A percentile compares a stretch with the other conserved stretches of the same genome.
Conservation (phyloP, 2,797 vertebrate genomes). For the Australoheros facetus region DNA sequence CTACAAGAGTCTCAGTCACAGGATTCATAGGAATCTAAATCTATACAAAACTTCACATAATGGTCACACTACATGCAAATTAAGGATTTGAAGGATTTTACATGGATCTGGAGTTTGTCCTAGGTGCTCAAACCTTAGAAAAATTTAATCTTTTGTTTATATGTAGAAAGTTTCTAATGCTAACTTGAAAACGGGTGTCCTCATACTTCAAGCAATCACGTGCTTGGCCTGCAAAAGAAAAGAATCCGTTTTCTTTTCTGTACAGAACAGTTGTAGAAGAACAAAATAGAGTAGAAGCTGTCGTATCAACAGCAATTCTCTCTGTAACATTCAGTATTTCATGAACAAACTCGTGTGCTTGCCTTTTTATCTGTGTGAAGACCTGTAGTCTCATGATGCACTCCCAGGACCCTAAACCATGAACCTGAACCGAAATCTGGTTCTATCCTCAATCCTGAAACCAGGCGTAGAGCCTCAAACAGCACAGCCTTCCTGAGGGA, state of each 20-base stretch:
- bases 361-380: background rate
- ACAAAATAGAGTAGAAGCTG: background rate
- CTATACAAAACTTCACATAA: background rate
- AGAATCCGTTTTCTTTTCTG: background rate
- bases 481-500: no score
- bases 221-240: background rate
- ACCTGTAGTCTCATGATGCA: background rate
- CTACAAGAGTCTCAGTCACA: background rate
- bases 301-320: background rate
- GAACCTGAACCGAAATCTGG: background rate
- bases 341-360: accelerated
- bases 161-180: background rate
- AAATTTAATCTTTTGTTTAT: background rate
- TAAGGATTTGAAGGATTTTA: background rate
- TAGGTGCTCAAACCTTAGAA: no score
- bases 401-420: background rate
- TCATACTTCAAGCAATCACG: background rate
- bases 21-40: background rate
- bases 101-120: background rate
- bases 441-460: background rate
- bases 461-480: background rate
- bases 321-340: background rate
- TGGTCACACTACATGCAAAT: no score
- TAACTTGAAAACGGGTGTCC: background rate
- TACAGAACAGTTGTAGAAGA: background rate